Base-by-base conservation (phyloP, 2,113 vertebrate species). In the Microcebus murinus region DNA sequence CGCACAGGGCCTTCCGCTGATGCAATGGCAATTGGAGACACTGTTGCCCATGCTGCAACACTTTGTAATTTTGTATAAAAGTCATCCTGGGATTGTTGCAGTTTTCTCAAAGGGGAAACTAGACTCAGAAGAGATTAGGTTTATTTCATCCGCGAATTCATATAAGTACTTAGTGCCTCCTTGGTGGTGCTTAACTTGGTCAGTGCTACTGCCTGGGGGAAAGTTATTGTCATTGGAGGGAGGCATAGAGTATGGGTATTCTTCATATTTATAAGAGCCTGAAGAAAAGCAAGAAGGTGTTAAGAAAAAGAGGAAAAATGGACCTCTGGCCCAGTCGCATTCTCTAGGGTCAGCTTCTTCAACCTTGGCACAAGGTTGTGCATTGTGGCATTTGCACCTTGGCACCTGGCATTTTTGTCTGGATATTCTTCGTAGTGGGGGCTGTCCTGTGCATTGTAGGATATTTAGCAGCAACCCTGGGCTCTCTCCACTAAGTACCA, bases 61-160 rank as follows among this genome's bases (percentile, higher is more conserved):
- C 65, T 91, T 76, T 1, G 55, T n/a, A 73, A 91, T 80, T 92
- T 34, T 36, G 95, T 48, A 61, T 63, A 96, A 63, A 97, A 96
- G 94, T 91, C 96, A 76, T 3, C 4, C 31, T 20, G 34, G 12
- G 65, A 17, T 42, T 50, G 82, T 39, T 68, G 73, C 59, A 81
- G 55, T 76, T 79, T 81, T 65, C 20, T n/a, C 91, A 87, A 73
- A 81, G 65, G 89, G 34, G 68, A 83, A 76, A 42, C 20, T 0
- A 45, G n/a, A 80, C 59, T 12, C 29, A 10, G 73, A 86, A 50
- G 31, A 90, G 29, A 52, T 52, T 2, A 1, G 8, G 13, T 25
- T 68, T 71, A 55, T 65, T 83, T 68, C 48, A 42, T 79, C 25
- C 17, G 59, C 18, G 57, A 67, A 25, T 8, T 15, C 17, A 45